Evolutionary conservation across 2,113 vertebrate genomes (phyloP).

Genomic region (Ochotona curzoniae): DNA sequence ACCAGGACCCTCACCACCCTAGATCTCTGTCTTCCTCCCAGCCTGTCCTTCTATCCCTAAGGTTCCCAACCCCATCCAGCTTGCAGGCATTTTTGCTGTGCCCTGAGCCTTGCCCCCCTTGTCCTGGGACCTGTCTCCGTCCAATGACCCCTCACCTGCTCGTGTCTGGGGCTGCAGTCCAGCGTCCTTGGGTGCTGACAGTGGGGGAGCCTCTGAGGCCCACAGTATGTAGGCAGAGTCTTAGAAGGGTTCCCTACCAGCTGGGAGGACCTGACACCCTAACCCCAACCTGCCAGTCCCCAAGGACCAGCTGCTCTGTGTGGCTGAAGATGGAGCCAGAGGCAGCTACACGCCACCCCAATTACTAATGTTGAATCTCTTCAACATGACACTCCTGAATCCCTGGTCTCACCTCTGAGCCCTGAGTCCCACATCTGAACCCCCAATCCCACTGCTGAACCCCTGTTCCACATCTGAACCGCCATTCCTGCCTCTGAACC

Average conservation of each 20-base stretch:
- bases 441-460: background rate
- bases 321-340: too few relatives aligned
- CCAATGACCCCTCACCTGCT: background rate
- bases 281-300: background rate
- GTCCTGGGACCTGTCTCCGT: too few relatives aligned
- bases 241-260: background rate
- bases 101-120: too few relatives aligned
- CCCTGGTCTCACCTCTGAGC: background rate
- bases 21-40: background rate
- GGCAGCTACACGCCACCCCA: too few relatives aligned
- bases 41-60: background rate
- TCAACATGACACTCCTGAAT: background rate
- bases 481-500: too few relatives aligned
- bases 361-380: background rate
- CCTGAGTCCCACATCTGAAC: background rate
- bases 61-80: too few relatives aligned
- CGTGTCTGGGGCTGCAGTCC: background rate
- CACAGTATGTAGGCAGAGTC: background rate
- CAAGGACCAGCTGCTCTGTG: background rate
- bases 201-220: background rate
- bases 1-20: background rate
- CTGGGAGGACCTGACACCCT: background rate
- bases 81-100: too few relatives aligned
- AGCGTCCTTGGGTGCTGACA: background rate
- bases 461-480: background rate